Conservation (phyloP, 2,113 vertebrate species). For the Leptosomus discolor region DNA sequence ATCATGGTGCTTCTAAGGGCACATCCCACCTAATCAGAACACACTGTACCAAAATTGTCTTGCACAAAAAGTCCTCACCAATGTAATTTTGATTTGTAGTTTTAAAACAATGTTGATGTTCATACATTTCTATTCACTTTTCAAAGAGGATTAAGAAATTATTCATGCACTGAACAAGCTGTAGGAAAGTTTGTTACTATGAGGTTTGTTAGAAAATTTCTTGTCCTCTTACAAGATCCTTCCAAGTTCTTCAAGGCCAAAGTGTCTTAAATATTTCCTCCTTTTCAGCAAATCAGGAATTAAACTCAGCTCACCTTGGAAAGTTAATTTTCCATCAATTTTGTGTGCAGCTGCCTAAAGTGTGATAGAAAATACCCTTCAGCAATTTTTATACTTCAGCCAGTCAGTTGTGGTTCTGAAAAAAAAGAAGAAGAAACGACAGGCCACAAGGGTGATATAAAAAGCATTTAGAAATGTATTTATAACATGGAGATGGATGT, state of each 20-base stretch:
- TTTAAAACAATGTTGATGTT: not conserved
- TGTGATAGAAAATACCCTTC: not conserved
- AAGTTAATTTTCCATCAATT: conserved; percentile 23
- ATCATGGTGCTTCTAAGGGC: not conserved
- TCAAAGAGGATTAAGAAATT: not conserved
- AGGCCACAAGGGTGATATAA: not conserved
- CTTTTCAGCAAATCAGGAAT: conserved; percentile 5
- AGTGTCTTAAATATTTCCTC: not conserved
- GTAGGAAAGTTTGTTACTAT: not conserved
- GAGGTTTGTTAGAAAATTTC: not conserved
- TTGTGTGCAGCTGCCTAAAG: not conserved
- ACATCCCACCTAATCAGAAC: not conserved
- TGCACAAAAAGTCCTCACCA: not conserved
- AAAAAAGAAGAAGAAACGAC: not conserved
- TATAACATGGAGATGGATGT: not conserved
- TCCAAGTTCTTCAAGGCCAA: not conserved
- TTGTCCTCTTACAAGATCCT: not conserved
- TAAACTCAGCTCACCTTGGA: not conserved
- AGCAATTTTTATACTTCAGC: not conserved
- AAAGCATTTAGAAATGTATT: not conserved
- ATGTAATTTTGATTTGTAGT: not conserved
- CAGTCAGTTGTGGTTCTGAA: not conserved
- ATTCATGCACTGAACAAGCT: not conserved
- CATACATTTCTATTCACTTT: not conserved
- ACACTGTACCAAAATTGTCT: not conserved